Evolutionary conservation across 2,888 invertebrate genomes (phyloP).

Genomic region (Bombylius discolor): DNA sequence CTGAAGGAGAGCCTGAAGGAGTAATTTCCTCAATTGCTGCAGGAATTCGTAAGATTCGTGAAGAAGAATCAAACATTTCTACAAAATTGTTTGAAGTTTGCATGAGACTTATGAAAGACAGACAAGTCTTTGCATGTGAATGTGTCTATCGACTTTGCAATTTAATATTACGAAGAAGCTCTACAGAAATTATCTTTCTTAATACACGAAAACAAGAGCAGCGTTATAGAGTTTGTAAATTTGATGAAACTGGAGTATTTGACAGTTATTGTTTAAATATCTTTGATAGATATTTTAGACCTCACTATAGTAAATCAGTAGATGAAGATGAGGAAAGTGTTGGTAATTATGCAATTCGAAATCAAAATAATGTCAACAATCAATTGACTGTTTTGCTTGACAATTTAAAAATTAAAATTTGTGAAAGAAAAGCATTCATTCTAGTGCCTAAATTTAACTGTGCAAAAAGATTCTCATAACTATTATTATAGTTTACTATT

Average conservation of each 20-base stretch:
- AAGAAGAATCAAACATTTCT: slow-evolving; percentile 16
- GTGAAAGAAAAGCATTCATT: too few species aligned
- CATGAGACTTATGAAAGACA: slow-evolving; percentile 21
- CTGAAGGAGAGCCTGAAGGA: slow-evolving; percentile 8
- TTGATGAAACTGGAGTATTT: slow-evolving; percentile 9
- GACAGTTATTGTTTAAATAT: slow-evolving; percentile 12
- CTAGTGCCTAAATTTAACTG: too few species aligned
- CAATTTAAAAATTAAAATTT: too few species aligned
- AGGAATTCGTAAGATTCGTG: slow-evolving; percentile 16
- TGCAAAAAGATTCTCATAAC: too few species aligned
- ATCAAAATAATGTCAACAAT: too few species aligned
- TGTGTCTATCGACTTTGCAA: too few species aligned
- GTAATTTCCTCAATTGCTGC: slow-evolving; percentile 8
- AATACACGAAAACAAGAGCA: slow-evolving; percentile 19
- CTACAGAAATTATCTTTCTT: slow-evolving; percentile 14
- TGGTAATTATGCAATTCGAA: too few species aligned
- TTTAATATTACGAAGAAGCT: slow-evolving; percentile 16
- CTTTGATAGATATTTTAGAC: slow-evolving; percentile 14
- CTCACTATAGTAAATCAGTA: too few species aligned
- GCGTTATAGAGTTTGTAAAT: slow-evolving; percentile 19
- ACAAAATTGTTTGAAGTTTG: slow-evolving; percentile 20
- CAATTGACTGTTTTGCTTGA: too few species aligned
- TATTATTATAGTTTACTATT: too few species aligned
- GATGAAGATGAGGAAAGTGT: too few species aligned
- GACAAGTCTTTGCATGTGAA: slow-evolving; percentile 22